Evolutionary conservation across 2,888 invertebrate species (phyloP), one percentile per base, ranked within the genome.

Genomic region (Clusia tigrina): DNA sequence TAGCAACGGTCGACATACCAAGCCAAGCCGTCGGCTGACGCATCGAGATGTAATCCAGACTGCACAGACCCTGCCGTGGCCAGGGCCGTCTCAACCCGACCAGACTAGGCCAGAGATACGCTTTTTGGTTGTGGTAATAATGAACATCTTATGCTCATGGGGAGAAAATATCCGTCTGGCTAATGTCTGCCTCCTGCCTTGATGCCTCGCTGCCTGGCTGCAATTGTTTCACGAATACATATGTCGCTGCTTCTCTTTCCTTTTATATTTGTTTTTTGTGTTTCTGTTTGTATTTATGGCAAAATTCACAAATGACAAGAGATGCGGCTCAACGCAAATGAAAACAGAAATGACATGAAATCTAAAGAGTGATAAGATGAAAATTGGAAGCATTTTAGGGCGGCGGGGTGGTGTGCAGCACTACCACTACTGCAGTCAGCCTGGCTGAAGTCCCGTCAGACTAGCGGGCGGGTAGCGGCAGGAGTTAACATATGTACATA

Each of bases 11-110:
- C 54, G 60, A 60, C 60, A n/a, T n/a, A n/a, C n/a, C n/a, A n/a
- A n/a, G n/a, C n/a, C n/a, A 60, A 60, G 55, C 60, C 51, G 60
- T 32, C 60, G 55, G 17, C 60, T 55, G 60, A 25, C 22, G 20
- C 2, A 12, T 15, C n/a, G n/a, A n/a, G n/a, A n/a, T n/a, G n/a
- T n/a, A n/a, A n/a, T n/a, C n/a, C n/a, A n/a, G n/a, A n/a, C n/a
- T 22, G 1, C 24, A 22, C 26, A 32, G 10, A 18, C 37, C 6
- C 12, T 32, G 32, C 32, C 32, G 32, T n/a, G n/a, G n/a, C n/a
- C n/a, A n/a, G n/a, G n/a, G n/a, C n/a, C n/a, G n/a, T n/a, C n/a
- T n/a, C n/a, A n/a, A n/a, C n/a, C n/a, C n/a, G n/a, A 42, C 20
- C 6, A 48, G 48, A 48, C n/a, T 5, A 9, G 3, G 42, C n/a